These are phyloP conservation scores for Apis florea DNA, from an alignment of 1,140 invertebrate species.

Conservation along the genomic window DNA sequence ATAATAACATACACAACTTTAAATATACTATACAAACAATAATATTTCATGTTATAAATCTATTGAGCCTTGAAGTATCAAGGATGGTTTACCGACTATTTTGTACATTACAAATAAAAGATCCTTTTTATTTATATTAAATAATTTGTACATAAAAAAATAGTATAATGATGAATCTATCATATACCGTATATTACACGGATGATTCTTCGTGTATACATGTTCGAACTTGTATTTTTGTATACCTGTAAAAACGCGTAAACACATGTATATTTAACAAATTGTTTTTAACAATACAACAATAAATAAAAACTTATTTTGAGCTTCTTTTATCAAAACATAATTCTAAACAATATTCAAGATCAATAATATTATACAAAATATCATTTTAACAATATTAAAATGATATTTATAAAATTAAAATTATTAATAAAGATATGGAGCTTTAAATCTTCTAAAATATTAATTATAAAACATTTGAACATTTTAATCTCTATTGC, in stretches of 20 bases:
- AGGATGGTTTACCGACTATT: constrained; percentile 48
- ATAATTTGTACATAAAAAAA: constrained; percentile 65
- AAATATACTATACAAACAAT: not conserved
- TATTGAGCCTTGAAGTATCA: constrained; percentile 23
- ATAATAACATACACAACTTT: constrained; percentile 54
- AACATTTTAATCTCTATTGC: not conserved
- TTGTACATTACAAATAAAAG: constrained; percentile 71
- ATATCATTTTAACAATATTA: not conserved
- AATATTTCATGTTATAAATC: constrained; percentile 62
- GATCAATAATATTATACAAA: not conserved
- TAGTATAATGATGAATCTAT: constrained; percentile 36
- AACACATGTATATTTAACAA: constrained; percentile 32
- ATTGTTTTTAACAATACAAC: constrained; percentile 56
- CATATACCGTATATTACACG: constrained; percentile 20
- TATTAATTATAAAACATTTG: not conserved
- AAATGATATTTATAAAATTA: not conserved
- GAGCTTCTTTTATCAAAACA: constrained; percentile 52
- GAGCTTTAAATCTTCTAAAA: not conserved
- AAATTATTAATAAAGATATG: not conserved
- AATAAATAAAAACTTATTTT: constrained; percentile 43
- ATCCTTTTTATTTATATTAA: constrained; percentile 74
- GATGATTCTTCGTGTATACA: constrained; percentile 4
- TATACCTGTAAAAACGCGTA: constrained; percentile 39
- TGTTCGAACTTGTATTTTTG: constrained; percentile 49
- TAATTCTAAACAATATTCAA: not conserved